Conservation (phyloP, 2,888 invertebrate genomes). For the Rhamnusium bicolor region DNA sequence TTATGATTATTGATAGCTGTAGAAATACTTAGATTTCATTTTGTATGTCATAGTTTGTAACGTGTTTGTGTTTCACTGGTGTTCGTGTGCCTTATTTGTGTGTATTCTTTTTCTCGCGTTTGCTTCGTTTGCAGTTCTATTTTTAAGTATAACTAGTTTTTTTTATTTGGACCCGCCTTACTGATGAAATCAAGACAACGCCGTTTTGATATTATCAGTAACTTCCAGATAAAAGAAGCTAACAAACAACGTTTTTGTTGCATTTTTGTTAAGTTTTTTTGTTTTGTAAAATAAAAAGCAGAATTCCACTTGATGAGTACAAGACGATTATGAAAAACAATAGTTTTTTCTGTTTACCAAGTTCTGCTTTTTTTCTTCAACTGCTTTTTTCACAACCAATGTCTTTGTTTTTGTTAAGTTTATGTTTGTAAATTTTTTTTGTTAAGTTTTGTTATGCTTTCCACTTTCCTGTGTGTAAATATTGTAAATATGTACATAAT, state of each 20-base stretch:
- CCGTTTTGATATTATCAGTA: slow-evolving; percentile 12
- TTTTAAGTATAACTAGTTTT: neutral
- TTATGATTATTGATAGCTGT: no score
- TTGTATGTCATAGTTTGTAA: slow-evolving; percentile 2
- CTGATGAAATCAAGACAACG: slow-evolving; percentile 3
- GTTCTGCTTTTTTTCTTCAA: slow-evolving; percentile 33
- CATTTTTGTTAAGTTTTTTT: slow-evolving; percentile 16
- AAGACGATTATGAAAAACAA: slow-evolving; percentile 26
- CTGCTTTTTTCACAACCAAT: slow-evolving; percentile 34
- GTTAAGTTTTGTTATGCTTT: slow-evolving; percentile 30
- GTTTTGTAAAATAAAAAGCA: slow-evolving; percentile 28
- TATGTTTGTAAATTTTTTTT: slow-evolving; percentile 19
- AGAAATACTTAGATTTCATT: no score
- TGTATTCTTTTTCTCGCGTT: neutral
- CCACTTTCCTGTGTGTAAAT: slow-evolving; percentile 13
- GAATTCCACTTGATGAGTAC: slow-evolving; percentile 34
- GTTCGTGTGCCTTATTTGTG: slow-evolving; percentile 41
- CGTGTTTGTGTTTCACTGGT: slow-evolving; percentile 15
- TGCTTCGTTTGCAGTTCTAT: neutral
- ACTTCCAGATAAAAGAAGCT: slow-evolving; percentile 15
- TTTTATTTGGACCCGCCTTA: slow-evolving; percentile 18
- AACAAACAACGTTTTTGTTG: neutral
- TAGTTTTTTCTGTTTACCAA: slow-evolving; percentile 16
- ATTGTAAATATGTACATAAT: slow-evolving; percentile 18
- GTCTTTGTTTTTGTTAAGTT: slow-evolving; percentile 29